Conservation (phyloP, 2,113 vertebrate species). For the Sylvilagus bachmani region DNA sequence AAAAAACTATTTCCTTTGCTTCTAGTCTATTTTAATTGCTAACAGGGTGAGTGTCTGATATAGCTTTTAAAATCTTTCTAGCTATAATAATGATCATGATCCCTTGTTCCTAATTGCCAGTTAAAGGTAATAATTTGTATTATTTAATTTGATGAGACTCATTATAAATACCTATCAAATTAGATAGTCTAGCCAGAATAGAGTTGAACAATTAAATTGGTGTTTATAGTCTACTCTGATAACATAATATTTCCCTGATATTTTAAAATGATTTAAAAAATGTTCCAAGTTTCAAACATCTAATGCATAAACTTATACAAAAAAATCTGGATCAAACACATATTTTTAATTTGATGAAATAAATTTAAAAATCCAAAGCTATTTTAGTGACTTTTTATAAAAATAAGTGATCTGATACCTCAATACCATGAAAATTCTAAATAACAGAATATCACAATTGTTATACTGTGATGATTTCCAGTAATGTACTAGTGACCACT, state of each 20-base stretch:
- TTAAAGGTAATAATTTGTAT: background rate
- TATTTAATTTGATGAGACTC: background rate
- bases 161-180: background rate
- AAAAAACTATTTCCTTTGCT: conserved; percentile 17
- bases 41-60: background rate
- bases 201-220: background rate
- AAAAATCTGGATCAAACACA: background rate
- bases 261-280: background rate
- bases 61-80: background rate
- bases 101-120: background rate
- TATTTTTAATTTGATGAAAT: background rate
- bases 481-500: background rate
- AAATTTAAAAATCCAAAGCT: background rate
- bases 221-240: background rate
- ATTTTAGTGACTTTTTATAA: background rate
- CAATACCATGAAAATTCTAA: background rate
- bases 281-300: background rate
- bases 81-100: background rate
- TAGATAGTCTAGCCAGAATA: background rate
- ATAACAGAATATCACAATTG: background rate
- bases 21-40: conserved; percentile 17
- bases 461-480: background rate
- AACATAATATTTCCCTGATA: conserved; percentile 9
- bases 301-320: background rate
- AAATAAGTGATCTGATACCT: background rate